Percentiles rank a stretch among this genome's conserved stretches.
phyloP scores from a whole-genome alignment of 2,888 invertebrate species.

The Catocala fraxini region DNA sequence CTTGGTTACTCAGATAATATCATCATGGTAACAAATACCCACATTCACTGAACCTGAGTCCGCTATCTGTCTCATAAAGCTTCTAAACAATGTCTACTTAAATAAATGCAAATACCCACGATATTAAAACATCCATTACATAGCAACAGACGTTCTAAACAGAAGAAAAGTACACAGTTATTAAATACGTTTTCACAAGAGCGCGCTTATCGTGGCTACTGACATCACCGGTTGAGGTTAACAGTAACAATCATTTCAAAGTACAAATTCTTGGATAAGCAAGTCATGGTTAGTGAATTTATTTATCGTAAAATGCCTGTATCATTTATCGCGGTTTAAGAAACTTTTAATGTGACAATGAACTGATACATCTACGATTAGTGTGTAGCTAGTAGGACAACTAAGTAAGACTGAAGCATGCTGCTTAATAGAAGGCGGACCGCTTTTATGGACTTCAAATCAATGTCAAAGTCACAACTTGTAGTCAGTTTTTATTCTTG shows the following conservation, averaged over 20 bases:
- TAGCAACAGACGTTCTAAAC: constrained; percentile 22
- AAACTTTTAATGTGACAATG: constrained; percentile 24
- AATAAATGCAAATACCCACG: constrained; percentile 38
- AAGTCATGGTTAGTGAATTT: constrained; percentile 38
- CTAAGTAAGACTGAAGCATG: no score
- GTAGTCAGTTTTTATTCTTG: background rate
- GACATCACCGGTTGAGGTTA: constrained; percentile 51
- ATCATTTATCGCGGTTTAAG: constrained; percentile 27
- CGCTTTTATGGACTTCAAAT: no score
- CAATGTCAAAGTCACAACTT: no score
- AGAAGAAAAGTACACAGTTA: constrained; percentile 21
- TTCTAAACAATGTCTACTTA: constrained; percentile 11
- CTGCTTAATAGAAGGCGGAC: no score
- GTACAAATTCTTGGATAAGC: constrained; percentile 43
- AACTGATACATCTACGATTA: constrained; percentile 5
- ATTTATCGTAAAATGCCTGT: constrained; percentile 19
- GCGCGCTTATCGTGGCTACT: constrained; percentile 51
- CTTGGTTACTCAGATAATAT: constrained; percentile 14
- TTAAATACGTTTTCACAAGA: constrained; percentile 40
- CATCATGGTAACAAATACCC: constrained; percentile 13
- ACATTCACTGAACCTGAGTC: background rate
- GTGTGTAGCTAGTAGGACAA: no score
- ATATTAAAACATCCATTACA: constrained; percentile 31
- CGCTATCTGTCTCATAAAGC: constrained; percentile 6
- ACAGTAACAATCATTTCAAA: constrained; percentile 42